These are phyloP conservation scores for Calameuta idolon DNA, from an alignment of 2,888 invertebrate genomes.

Conservation along the genomic window DNA sequence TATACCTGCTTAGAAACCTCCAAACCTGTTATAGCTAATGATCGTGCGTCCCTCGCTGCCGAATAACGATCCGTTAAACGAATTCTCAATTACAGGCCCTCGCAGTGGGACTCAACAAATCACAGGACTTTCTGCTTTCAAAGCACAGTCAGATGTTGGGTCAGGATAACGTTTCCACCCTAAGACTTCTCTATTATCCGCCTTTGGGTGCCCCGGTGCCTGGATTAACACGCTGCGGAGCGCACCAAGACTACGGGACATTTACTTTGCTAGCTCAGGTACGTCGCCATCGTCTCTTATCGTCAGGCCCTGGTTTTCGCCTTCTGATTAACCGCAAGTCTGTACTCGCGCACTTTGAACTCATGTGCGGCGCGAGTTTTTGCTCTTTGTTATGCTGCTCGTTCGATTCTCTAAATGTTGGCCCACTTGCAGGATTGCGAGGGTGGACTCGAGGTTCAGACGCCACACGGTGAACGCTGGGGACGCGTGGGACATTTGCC, in stretches of 20 bases:
- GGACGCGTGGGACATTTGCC: constrained; percentile 81
- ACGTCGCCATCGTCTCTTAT: constrained; percentile 9
- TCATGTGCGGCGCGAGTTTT: too few relatives aligned
- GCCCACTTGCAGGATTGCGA: constrained; percentile 73
- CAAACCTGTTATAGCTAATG: neutral
- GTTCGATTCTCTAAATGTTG: neutral
- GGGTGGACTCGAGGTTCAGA: constrained; percentile 80
- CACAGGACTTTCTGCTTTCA: constrained; percentile 73
- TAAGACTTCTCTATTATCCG: constrained; percentile 81
- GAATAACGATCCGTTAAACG: neutral
- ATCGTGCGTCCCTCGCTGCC: neutral
- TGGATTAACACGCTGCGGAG: constrained; percentile 75
- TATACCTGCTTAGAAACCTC: neutral
- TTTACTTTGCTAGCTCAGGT: constrained; percentile 77
- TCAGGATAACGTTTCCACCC: constrained; percentile 74
- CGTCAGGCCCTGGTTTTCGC: too few relatives aligned
- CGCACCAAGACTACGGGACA: constrained; percentile 82
- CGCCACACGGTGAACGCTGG: constrained; percentile 77
- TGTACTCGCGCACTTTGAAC: too few relatives aligned
- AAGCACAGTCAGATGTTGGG: constrained; percentile 78
- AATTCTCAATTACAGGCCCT: constrained; percentile 50
- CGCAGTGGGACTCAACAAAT: constrained; percentile 70
- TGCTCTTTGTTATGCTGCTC: neutral
- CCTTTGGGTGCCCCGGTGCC: constrained; percentile 66
- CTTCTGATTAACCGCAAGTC: too few relatives aligned